Evolutionary conservation across 2,113 vertebrate species (phyloP).

Genomic region (Gopherus flavomarginatus): DNA sequence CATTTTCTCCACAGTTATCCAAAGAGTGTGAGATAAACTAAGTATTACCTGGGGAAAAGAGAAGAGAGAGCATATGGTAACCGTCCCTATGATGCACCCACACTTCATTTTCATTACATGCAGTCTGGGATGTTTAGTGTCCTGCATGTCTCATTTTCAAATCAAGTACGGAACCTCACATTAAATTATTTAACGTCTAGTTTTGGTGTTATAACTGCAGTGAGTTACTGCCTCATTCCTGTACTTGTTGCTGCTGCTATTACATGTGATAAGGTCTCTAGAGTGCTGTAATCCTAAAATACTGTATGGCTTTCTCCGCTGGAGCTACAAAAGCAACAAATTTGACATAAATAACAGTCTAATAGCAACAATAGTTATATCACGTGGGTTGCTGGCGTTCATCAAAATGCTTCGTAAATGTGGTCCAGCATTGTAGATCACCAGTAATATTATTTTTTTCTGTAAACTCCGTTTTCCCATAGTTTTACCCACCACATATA

Average conservation of each 20-base stretch:
- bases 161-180: background rate
- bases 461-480: background rate
- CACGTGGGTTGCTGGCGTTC: constrained; percentile 18
- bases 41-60: background rate
- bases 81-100: constrained; percentile 24
- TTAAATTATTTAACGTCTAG: constrained; percentile 34
- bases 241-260: constrained; percentile 2
- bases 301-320: background rate
- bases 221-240: background rate
- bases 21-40: background rate
- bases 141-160: constrained; percentile 14
- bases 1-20: background rate
- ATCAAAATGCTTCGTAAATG: constrained; percentile 48
- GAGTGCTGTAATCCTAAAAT: background rate
- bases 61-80: background rate
- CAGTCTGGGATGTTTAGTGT: background rate
- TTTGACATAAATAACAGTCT: constrained; percentile 34
- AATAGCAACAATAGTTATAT: constrained; percentile 34
- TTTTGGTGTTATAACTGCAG: background rate
- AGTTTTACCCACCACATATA: background rate
- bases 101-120: background rate
- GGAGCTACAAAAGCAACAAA: background rate
- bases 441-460: background rate
- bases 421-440: background rate
- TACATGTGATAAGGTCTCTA: background rate